Conservation (phyloP, 1,140 invertebrate genomes). For the Chelonus insularis region DNA sequence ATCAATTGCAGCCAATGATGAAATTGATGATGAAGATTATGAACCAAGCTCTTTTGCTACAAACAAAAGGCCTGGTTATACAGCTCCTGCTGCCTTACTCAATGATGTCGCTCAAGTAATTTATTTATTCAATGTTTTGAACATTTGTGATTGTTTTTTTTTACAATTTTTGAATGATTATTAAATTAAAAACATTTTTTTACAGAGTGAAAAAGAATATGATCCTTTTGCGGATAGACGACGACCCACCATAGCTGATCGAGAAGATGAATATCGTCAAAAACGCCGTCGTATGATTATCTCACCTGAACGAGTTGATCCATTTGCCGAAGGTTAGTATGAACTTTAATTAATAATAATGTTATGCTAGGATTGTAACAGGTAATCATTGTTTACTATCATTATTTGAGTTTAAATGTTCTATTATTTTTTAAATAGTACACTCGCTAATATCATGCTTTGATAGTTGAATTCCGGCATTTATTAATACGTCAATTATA, state of each 20-base stretch:
- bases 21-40: conserved; percentile 88
- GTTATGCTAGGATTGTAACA: too few relatives aligned
- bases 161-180: background rate
- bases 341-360: background rate
- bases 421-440: conserved; percentile 3
- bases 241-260: conserved; percentile 87
- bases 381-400: too few relatives aligned
- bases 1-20: conserved; percentile 93
- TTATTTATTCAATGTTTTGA: background rate
- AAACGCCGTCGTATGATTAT: conserved; percentile 87
- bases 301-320: conserved; percentile 94
- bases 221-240: conserved; percentile 96
- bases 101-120: conserved; percentile 85
- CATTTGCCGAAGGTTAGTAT: conserved; percentile 93
- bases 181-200: conserved; percentile 24
- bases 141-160: background rate
- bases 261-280: conserved; percentile 95
- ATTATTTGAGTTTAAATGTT: too few relatives aligned
- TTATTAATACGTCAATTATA: background rate
- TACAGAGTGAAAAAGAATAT: conserved; percentile 86
- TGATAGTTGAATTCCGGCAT: background rate
- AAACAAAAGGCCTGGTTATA: conserved; percentile 75
- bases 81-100: conserved; percentile 83
- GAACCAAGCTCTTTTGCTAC: conserved; percentile 69
- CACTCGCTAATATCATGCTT: background rate